phyloP scores from a whole-genome alignment of 1,140 invertebrate species.

The Hypsibius dujardini region DNA sequence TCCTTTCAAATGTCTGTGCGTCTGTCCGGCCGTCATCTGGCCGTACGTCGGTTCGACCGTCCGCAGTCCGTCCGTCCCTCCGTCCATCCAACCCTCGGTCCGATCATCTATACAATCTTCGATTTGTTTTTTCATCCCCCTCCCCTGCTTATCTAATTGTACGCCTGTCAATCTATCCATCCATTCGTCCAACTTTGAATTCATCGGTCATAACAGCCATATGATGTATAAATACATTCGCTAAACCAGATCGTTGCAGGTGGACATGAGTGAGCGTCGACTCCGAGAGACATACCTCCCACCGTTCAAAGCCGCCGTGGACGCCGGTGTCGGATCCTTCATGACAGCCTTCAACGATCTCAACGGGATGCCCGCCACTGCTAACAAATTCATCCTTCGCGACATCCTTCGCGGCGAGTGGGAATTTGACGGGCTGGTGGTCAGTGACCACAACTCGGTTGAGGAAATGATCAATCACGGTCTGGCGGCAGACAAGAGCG shows the following conservation, averaged over 20 bases:
- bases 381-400: slow-evolving; percentile 20
- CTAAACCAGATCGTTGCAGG: background rate
- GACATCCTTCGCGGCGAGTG: slow-evolving; percentile 21
- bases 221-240: no score
- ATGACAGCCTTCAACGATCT: slow-evolving; percentile 22
- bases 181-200: no score
- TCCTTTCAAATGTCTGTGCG: no score
- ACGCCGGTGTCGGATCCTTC: slow-evolving; percentile 21
- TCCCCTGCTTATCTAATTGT: no score
- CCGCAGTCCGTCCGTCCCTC: no score
- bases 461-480: slow-evolving; percentile 17
- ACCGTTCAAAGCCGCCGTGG: slow-evolving; percentile 22
- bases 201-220: no score
- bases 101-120: no score
- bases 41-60: no score
- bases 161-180: no score
- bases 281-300: slow-evolving; percentile 20
- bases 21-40: no score
- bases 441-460: slow-evolving; percentile 20
- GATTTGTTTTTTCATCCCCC: no score
- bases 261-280: slow-evolving; percentile 15
- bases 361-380: slow-evolving; percentile 20
- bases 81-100: no score
- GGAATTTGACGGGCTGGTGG: slow-evolving; percentile 22
- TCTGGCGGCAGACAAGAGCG: background rate